These are phyloP conservation scores for Drosophila busckii DNA, from an alignment of 1,140 invertebrate species.

Conservation along the genomic window DNA sequence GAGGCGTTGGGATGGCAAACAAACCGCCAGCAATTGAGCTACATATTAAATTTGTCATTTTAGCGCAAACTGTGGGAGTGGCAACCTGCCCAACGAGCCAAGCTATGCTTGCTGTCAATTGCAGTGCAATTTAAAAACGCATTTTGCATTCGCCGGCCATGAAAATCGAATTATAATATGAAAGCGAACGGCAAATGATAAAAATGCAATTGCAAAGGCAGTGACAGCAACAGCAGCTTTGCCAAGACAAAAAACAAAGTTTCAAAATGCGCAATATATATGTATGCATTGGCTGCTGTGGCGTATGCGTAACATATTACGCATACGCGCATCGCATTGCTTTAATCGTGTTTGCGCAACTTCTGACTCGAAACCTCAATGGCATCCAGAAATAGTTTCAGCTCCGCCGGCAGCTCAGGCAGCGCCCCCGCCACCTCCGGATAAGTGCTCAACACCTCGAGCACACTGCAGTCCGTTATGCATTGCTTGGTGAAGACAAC, in stretches of 20 bases:
- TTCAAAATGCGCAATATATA: neutral
- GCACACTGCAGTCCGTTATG: too few species aligned
- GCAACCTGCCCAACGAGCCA: constrained; percentile 18
- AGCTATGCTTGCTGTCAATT: constrained; percentile 27
- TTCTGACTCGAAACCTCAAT: too few species aligned
- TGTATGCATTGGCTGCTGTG: neutral
- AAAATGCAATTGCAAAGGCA: neutral
- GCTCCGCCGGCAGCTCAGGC: too few species aligned
- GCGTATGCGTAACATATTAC: constrained; percentile 5
- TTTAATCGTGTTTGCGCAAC: neutral
- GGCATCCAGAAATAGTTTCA: too few species aligned
- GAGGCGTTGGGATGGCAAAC: constrained; percentile 49
- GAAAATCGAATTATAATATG: constrained; percentile 28
- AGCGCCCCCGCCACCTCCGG: too few species aligned
- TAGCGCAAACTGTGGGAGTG: constrained; percentile 25
- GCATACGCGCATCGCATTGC: neutral
- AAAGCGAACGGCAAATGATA: neutral
- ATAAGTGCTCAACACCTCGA: too few species aligned
- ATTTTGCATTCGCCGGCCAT: constrained; percentile 20
- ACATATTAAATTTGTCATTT: constrained; percentile 75
- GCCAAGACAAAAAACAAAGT: neutral
- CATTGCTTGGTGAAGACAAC: too few species aligned
- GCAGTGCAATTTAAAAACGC: constrained; percentile 29
- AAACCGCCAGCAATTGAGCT: constrained; percentile 45
- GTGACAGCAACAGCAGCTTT: neutral